Conservation (phyloP, 2,888 invertebrate species). For the Catocala sponsa region DNA sequence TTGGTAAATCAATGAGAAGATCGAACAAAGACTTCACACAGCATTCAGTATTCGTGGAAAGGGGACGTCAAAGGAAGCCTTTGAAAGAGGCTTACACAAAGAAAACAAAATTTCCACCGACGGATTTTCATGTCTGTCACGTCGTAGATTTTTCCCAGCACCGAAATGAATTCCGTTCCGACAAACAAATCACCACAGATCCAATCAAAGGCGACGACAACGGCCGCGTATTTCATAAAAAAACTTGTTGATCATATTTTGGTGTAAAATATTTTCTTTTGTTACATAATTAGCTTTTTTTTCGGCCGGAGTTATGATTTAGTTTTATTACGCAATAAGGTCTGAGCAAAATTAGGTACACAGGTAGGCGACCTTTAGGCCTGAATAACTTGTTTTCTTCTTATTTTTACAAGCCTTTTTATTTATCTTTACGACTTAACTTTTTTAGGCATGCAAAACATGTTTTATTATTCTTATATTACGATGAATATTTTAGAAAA, state of each 20-base stretch:
- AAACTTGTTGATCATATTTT: conserved; percentile 42
- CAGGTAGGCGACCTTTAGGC: background rate
- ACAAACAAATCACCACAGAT: conserved; percentile 76
- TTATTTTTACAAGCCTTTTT: background rate
- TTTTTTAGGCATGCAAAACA: background rate
- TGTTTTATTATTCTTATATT: no score
- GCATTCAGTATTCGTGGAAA: conserved; percentile 55
- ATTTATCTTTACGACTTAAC: background rate
- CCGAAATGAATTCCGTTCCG: conserved; percentile 71
- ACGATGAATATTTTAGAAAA: conserved; percentile 4
- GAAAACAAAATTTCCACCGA: conserved; percentile 70
- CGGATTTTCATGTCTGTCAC: conserved; percentile 80
- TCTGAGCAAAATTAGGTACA: conserved; percentile 17
- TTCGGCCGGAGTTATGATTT: conserved; percentile 23
- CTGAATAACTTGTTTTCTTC: background rate
- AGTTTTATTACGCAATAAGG: conserved; percentile 19
- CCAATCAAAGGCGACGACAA: conserved; percentile 70
- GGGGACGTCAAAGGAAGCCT: conserved; percentile 62
- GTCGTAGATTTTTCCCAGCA: conserved; percentile 64
- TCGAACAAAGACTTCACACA: conserved; percentile 57
- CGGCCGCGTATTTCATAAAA: conserved; percentile 53
- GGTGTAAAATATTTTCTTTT: conserved; percentile 16
- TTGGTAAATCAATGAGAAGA: conserved; percentile 53
- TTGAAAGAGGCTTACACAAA: conserved; percentile 68
- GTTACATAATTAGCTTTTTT: conserved; percentile 28